Base-by-base conservation (phyloP, 1,140 invertebrate genomes). In the Drosophila tsacasi region DNA sequence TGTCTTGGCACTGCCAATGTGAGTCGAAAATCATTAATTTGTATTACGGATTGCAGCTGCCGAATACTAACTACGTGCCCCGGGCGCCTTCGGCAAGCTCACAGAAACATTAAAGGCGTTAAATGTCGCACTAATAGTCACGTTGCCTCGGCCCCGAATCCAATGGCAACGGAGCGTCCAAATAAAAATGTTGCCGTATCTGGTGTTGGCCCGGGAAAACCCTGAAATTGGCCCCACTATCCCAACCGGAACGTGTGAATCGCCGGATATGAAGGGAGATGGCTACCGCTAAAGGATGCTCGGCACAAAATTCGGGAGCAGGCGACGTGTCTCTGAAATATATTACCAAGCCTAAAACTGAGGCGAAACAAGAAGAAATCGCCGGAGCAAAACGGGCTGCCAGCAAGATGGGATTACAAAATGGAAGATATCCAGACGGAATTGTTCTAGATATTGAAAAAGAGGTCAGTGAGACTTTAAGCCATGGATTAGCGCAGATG, bases 111-210 rank as follows among this genome's bases (percentile, higher is more conserved):
- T 57, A 60, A 65, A 64, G 59, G 46, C 42, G 75, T 62, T 77
- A 79, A 79, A 79, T 78, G 57, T 13, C 58, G 40, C 52, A 78
- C 76, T 78, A 78, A 78, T 77, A 78, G 76, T 78, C 76, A 78
- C 75, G 76, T 78, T 57, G 42, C 39, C 39, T 37, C 42, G 23
- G 23, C 54, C 39, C 17, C 27, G 37, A 27, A 77, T 40, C 74
- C 57, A 57, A 27, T 49, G 47, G 55, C 49, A 68, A 37, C 63
- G 50, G 27, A 61, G 54, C 37, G 8, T 52, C 67, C n/a, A 73
- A 72, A 73, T 72, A 73, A 61, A 73, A 73, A 52, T 73, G 63
- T 60, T 49, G 37, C 35, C 40, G 19, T 49, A 77, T 65, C 61
- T 58, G 52, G 52, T 72, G 27, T 49, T 40, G 44, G 72, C 10